Percentiles rank a stretch among this genome's conserved stretches.
phyloP scores from a whole-genome alignment of 2,797 vertebrate genomes.

The Poecilia wingei region DNA sequence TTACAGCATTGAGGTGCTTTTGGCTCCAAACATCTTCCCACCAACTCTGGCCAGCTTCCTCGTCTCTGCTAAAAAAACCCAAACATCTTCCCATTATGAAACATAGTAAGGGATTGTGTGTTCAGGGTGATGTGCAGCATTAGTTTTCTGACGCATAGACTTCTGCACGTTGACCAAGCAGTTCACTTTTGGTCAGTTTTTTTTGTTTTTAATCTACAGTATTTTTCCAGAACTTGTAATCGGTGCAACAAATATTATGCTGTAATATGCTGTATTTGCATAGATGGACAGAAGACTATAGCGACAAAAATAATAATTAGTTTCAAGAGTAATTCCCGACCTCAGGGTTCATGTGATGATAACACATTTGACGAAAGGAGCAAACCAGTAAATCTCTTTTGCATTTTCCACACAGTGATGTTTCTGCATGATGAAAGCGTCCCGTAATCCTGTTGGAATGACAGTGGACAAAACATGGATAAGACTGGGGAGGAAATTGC shows the following conservation, averaged over 20 bases:
- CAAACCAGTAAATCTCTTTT: slow-evolving; percentile 70
- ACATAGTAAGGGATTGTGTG: background rate
- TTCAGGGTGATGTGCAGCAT: background rate
- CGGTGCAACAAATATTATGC: slow-evolving; percentile 32
- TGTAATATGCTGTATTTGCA: slow-evolving; percentile 42
- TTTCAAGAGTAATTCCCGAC: slow-evolving; percentile 50
- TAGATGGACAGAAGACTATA: slow-evolving; percentile 45
- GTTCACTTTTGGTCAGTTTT: background rate
- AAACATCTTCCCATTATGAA: background rate
- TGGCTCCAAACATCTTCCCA: background rate
- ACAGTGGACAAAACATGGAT: slow-evolving; percentile 80
- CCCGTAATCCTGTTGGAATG: slow-evolving; percentile 75
- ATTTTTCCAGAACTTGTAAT: slow-evolving; percentile 16
- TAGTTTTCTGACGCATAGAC: background rate
- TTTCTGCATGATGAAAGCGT: slow-evolving; percentile 77
- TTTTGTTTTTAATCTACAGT: background rate
- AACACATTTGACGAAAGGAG: slow-evolving; percentile 68
- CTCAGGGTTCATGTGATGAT: slow-evolving; percentile 66
- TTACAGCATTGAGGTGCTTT: background rate
- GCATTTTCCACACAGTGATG: slow-evolving; percentile 65
- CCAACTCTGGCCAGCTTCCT: background rate
- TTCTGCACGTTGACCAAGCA: background rate
- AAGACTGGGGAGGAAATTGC: slow-evolving; percentile 79
- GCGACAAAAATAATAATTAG: slow-evolving; percentile 67
- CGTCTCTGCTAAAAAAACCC: background rate